These are phyloP conservation scores for Trachemys scripta DNA, from an alignment of 2,113 vertebrate species.

Conservation along the genomic window DNA sequence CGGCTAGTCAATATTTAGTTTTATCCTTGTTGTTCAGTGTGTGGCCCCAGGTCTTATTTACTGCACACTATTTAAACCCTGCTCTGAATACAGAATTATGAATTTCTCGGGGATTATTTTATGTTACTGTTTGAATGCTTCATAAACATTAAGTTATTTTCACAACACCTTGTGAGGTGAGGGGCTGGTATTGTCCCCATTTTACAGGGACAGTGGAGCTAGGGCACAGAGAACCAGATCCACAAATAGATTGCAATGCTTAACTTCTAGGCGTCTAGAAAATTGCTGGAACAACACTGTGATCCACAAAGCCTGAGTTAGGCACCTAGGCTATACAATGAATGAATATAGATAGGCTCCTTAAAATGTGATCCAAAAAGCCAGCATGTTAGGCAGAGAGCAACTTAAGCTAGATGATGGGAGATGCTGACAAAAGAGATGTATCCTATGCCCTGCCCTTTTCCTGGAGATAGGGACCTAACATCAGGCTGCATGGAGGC, in stretches of 20 bases:
- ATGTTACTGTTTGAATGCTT: neutral
- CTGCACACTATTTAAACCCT: neutral
- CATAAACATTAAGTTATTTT: neutral
- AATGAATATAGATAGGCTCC: neutral
- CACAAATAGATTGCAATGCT: neutral
- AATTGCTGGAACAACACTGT: too few relatives aligned
- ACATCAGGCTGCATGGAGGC: neutral
- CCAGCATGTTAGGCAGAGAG: neutral
- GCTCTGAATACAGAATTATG: neutral
- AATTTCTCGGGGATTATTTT: neutral
- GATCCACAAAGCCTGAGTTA: too few relatives aligned
- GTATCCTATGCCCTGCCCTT: neutral
- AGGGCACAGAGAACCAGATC: neutral
- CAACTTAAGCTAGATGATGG: neutral
- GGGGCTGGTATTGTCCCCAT: neutral
- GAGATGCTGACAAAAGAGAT: neutral
- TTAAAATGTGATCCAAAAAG: neutral
- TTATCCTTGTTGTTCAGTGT: neutral
- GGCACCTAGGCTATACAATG: neutral
- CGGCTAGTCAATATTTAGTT: neutral
- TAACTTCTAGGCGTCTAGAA: too few relatives aligned
- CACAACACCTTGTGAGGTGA: neutral
- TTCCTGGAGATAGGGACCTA: too few relatives aligned
- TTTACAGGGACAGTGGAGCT: neutral
- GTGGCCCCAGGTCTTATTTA: neutral